Percentiles rank a stretch among this genome's conserved stretches.
Evolutionary conservation across 2,888 invertebrate species (phyloP).

Genomic region (Pedicia rivosa): DNA sequence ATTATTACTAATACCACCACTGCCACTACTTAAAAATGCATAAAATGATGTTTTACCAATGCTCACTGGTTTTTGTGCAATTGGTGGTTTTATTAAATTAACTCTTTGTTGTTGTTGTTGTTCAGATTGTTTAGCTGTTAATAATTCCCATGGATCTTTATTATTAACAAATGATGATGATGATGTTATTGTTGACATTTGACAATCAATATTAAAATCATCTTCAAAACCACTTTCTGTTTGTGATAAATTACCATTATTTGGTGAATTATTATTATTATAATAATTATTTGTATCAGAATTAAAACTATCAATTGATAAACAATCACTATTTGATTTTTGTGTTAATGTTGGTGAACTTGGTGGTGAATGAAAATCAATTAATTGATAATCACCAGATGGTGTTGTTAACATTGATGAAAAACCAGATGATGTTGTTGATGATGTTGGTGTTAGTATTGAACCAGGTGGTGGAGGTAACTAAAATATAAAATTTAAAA

Average conservation of each 20-base stretch:
- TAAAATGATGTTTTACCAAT: not conserved
- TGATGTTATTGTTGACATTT: too few relatives aligned
- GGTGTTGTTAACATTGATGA: not conserved
- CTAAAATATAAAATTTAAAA: not conserved
- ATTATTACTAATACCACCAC: too few relatives aligned
- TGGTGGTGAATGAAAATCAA: constrained; percentile 55
- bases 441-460: not conserved
- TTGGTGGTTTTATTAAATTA: not conserved
- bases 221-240: constrained; percentile 72
- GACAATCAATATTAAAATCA: constrained; percentile 47
- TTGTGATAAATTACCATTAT: constrained; percentile 46
- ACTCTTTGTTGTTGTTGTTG: constrained; percentile 33
- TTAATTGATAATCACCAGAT: constrained; percentile 32
- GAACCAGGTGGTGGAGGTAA: constrained; percentile 1
- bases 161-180: not conserved
- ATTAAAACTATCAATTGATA: constrained; percentile 59
- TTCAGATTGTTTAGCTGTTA: constrained; percentile 30
- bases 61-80: not conserved
- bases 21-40: too few relatives aligned
- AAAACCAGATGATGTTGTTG: constrained; percentile 1
- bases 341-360: constrained; percentile 61
- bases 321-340: constrained; percentile 56
- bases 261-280: constrained; percentile 26
- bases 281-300: constrained; percentile 45
- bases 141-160: constrained; percentile 29